Evolutionary conservation across 2,113 vertebrate species (phyloP), one percentile per base, ranked within the genome.

Genomic region (Siniperca knerii): DNA sequence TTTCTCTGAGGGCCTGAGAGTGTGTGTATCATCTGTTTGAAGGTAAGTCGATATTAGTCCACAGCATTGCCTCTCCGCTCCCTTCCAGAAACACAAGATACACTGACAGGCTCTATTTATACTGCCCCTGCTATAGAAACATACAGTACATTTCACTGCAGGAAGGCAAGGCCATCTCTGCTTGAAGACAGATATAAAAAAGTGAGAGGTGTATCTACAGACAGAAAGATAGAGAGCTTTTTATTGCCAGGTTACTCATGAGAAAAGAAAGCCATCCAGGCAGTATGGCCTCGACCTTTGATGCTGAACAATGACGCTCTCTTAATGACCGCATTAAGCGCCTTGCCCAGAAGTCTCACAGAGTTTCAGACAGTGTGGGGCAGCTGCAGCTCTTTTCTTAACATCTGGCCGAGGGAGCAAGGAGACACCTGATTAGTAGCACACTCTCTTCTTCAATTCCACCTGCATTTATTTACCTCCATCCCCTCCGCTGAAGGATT

Each of bases 11-110:
- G 50, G 65, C 33, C 79, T 75, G 46, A 65, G 78, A 50, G 81
- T 75, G 70, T 62, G 42, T 1, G 70, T 84, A 88, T 84, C 77
- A 46, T 89, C 73, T 71, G 60, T 66, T 78, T 90, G 84, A 91
- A 93, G 88, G 88, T 92, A 91, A 92, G 87, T 92, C 88, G 64
- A 92, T 91, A 92, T 77, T 76, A 80, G 81, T 79, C 79, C 81
- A 73, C 25, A 80, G 73, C 78, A 48, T 69, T 33, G 48, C 52
- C 64, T 74, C 78, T 84, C 80, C 60, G 62, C 82, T 87, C 46
- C 42, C 37, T 71, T 89, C 80, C 76, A 79, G 68, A 70, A 88
- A 55, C 60, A 83, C 72, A 54, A 71, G 69, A 35, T 40, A 67
- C 76, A 44, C 61, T 68, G 86, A 82, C 83, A 75, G 79, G 11